Percentiles rank a stretch among this genome's conserved stretches.
These are phyloP conservation scores for Eustalomyia histrio DNA, from an alignment of 2,888 invertebrate genomes.

Conservation along the genomic window DNA sequence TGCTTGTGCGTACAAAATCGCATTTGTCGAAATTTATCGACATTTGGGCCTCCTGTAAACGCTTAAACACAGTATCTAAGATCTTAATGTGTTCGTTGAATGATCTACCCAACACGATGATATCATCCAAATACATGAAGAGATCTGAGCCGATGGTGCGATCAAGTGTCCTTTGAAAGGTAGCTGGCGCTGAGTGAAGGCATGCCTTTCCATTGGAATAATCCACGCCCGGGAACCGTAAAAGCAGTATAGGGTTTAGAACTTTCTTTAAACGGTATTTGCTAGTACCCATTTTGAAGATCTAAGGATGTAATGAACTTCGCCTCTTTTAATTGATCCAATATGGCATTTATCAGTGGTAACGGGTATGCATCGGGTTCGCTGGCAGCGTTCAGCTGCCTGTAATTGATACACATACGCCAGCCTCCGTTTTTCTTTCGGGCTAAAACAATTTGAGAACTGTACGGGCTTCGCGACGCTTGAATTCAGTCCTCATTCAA, in stretches of 20 bases:
- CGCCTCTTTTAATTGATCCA: too few relatives aligned
- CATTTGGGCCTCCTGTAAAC: too few relatives aligned
- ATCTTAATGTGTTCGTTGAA: not conserved
- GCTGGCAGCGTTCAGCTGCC: too few relatives aligned
- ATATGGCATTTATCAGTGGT: too few relatives aligned
- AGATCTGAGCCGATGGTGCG: constrained; percentile 19
- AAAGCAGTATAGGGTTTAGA: constrained; percentile 19
- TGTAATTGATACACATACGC: constrained; percentile 50
- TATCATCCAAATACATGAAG: too few relatives aligned
- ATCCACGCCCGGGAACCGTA: too few relatives aligned
- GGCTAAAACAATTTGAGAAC: constrained; percentile 35
- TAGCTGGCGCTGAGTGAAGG: constrained; percentile 35
- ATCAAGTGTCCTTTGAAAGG: constrained; percentile 30
- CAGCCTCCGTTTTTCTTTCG: constrained; percentile 48
- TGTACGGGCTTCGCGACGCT: too few relatives aligned
- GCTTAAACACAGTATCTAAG: not conserved
- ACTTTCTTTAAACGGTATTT: constrained; percentile 3
- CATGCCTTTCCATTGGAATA: constrained; percentile 18
- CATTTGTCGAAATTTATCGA: not conserved
- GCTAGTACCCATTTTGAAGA: too few relatives aligned
- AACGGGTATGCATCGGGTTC: constrained; percentile 54
- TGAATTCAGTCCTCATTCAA: too few relatives aligned
- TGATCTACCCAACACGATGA: not conserved
- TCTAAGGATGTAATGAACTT: too few relatives aligned
- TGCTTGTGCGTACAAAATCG: not conserved